phyloP scores from a whole-genome alignment of 2,797 vertebrate species.

The Sardinella longiceps region DNA sequence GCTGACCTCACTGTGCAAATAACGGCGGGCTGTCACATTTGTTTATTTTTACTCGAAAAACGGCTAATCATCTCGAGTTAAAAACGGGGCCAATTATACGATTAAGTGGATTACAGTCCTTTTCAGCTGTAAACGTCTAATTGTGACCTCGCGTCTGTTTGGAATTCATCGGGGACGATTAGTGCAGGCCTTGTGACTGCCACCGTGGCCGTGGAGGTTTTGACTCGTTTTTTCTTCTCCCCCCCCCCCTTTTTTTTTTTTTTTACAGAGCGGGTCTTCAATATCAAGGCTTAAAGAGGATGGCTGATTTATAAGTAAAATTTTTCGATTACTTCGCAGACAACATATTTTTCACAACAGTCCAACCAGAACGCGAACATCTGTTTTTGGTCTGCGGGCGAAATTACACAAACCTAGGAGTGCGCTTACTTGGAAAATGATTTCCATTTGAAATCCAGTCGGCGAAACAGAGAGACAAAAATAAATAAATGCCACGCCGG shows the following conservation, averaged over 20 bases:
- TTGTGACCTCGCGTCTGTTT: slow-evolving; percentile 27
- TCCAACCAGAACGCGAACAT: slow-evolving; percentile 61
- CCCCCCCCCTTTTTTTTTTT: too few relatives aligned
- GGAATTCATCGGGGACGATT: slow-evolving; percentile 24
- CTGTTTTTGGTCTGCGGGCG: slow-evolving; percentile 67
- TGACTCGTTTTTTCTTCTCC: too few relatives aligned
- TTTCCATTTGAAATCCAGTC: slow-evolving; percentile 68
- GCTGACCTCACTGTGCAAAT: slow-evolving; percentile 54
- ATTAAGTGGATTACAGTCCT: slow-evolving; percentile 50
- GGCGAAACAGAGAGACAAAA: slow-evolving; percentile 47
- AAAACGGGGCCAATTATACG: slow-evolving; percentile 49
- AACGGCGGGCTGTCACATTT: slow-evolving; percentile 39
- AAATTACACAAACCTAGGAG: slow-evolving; percentile 59
- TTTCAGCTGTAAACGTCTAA: slow-evolving; percentile 38
- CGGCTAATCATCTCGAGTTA: slow-evolving; percentile 44
- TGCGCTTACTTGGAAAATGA: slow-evolving; percentile 63
- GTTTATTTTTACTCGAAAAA: slow-evolving; percentile 52
- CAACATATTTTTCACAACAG: slow-evolving; percentile 57
- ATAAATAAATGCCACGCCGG: slow-evolving; percentile 59
- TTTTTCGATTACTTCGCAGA: slow-evolving; percentile 62
- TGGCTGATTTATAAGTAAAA: slow-evolving; percentile 47
- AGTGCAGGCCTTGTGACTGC: background rate
- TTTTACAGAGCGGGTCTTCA: background rate
- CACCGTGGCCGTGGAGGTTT: background rate
- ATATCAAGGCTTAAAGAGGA: background rate